A percentile compares a stretch with the other conserved stretches of the same genome.
Evolutionary conservation across 2,113 vertebrate genomes (phyloP).

Genomic region (Tragelaphus buxtoni): DNA sequence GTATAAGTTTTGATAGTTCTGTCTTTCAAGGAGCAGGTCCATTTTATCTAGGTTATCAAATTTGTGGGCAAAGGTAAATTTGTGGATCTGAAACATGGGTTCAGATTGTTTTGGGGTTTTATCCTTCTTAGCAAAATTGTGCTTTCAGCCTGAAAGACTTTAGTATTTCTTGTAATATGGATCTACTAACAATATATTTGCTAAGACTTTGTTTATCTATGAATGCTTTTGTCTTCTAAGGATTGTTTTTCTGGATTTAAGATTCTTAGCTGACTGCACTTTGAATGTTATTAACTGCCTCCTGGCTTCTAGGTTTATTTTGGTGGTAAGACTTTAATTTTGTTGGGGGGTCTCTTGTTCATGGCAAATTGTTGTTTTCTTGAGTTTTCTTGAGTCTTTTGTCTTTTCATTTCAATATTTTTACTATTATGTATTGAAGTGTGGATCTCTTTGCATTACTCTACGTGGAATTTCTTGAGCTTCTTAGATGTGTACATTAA

Average conservation of each 20-base stretch:
- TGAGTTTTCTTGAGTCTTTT: neutral
- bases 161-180: neutral
- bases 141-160: neutral
- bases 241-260: neutral
- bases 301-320: neutral
- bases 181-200: neutral
- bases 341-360: neutral
- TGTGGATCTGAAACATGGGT: neutral
- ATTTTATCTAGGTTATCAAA: neutral
- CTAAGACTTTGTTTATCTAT: neutral
- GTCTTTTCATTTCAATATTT: neutral
- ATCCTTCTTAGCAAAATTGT: neutral
- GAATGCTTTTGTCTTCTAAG: neutral
- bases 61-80: neutral
- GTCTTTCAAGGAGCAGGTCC: neutral
- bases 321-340: neutral
- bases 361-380: neutral
- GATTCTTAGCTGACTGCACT: neutral
- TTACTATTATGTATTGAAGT: neutral
- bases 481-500: neutral
- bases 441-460: neutral
- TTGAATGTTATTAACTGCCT: neutral
- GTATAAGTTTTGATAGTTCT: neutral
- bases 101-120: neutral
- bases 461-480: neutral